Percentiles rank a stretch among this genome's conserved stretches.
These are phyloP conservation scores for Trypoxylon attenuatum DNA, from an alignment of 2,888 invertebrate species.

Conservation along the genomic window DNA sequence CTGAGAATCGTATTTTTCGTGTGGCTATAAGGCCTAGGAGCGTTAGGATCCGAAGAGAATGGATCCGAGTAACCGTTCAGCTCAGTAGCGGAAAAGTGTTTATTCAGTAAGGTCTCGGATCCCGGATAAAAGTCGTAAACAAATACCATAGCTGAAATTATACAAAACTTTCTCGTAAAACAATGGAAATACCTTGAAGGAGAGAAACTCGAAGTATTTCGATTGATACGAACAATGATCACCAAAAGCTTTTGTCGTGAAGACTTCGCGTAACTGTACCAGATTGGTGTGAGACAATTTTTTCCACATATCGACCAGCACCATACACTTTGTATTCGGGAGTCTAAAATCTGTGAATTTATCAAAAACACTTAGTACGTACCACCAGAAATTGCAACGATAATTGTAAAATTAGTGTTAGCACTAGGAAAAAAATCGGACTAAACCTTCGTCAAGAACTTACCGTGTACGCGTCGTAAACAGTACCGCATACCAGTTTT, in stretches of 20 bases:
- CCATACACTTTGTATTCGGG: conserved; percentile 88
- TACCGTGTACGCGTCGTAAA: conserved; percentile 90
- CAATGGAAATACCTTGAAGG: neutral
- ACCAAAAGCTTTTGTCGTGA: conserved; percentile 96
- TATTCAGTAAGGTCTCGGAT: conserved; percentile 89
- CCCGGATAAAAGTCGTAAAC: conserved; percentile 97
- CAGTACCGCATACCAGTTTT: conserved; percentile 91
- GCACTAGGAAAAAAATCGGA: too few relatives aligned
- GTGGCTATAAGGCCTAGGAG: conserved; percentile 87
- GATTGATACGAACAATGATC: conserved; percentile 87
- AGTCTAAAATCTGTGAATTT: conserved; percentile 82
- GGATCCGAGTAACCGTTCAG: conserved; percentile 84
- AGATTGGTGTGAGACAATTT: conserved; percentile 96
- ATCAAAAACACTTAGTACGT: conserved; percentile 24
- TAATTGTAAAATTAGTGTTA: too few relatives aligned
- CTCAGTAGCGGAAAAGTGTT: conserved; percentile 84
- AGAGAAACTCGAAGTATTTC: too few relatives aligned
- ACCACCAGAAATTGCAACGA: conserved; percentile 8
- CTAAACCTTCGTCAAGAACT: too few relatives aligned
- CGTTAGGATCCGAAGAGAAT: conserved; percentile 88
- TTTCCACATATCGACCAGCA: conserved; percentile 94
- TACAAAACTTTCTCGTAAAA: conserved; percentile 30
- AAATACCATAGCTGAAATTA: conserved; percentile 89
- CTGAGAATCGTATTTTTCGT: conserved; percentile 88
- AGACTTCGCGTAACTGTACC: conserved; percentile 92